Percentiles rank a stretch among this genome's conserved stretches.
Evolutionary conservation across 1,140 invertebrate species (phyloP).

Genomic region (Olivierus martensii): DNA sequence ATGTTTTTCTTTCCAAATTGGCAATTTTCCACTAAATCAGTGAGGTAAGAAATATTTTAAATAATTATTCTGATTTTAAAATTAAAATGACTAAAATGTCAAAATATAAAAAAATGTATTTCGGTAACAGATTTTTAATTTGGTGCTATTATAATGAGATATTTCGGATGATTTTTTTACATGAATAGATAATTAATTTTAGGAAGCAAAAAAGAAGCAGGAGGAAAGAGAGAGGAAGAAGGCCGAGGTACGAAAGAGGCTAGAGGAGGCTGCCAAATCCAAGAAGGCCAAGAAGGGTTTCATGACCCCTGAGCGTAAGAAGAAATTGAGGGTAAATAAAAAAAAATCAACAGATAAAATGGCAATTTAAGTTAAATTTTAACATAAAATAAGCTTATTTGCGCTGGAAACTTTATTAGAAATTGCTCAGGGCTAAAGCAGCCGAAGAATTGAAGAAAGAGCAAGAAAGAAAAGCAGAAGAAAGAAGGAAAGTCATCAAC

Average conservation of each 20-base stretch:
- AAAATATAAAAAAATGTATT: too few relatives aligned
- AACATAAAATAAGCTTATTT: not conserved
- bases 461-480: constrained; percentile 94
- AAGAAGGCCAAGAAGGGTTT: constrained; percentile 72
- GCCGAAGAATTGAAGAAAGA: constrained; percentile 99
- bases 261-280: constrained; percentile 89
- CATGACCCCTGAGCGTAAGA: constrained; percentile 97
- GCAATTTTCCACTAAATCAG: too few relatives aligned
- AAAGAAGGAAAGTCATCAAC: constrained; percentile 93
- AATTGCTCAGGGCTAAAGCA: constrained; percentile 98
- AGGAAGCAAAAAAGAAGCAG: constrained; percentile 22
- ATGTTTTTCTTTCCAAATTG: too few relatives aligned
- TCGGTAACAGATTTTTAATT: too few relatives aligned
- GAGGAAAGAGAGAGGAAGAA: constrained; percentile 28
- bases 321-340: constrained; percentile 81
- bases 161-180: too few relatives aligned
- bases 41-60: too few relatives aligned
- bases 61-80: not conserved
- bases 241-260: constrained; percentile 77
- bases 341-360: not conserved
- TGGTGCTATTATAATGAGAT: too few relatives aligned
- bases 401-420: constrained; percentile 29
- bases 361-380: too few relatives aligned
- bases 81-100: too few relatives aligned
- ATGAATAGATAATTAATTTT: not conserved